Conservation (phyloP, 2,113 vertebrate genomes). For the Gambusia holbrooki region DNA sequence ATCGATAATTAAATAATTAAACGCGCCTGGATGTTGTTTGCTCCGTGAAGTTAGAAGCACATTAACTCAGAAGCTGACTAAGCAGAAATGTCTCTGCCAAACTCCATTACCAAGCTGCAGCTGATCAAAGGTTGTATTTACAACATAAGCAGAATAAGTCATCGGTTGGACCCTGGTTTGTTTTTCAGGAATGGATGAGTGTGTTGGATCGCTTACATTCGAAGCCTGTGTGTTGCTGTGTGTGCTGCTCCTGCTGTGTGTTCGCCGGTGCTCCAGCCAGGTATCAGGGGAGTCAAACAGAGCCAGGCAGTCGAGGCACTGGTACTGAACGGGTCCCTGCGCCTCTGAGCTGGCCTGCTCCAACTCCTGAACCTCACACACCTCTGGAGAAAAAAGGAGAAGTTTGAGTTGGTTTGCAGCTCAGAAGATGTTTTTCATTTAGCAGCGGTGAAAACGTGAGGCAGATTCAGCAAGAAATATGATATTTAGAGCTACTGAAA, state of each 20-base stretch:
- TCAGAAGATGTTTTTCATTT: too few relatives aligned
- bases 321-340: conserved; percentile 85
- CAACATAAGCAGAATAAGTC: neutral
- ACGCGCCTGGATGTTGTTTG: neutral
- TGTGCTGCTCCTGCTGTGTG: conserved; percentile 80
- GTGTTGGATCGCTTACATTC: conserved; percentile 46
- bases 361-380: conserved; percentile 75
- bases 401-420: neutral
- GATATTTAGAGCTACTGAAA: too few relatives aligned
- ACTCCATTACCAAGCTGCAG: neutral
- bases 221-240: conserved; percentile 72
- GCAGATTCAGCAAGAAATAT: too few relatives aligned
- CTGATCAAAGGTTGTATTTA: neutral
- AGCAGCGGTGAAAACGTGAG: too few relatives aligned
- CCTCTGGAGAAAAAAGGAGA: conserved; percentile 49
- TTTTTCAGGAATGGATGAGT: neutral
- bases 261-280: conserved; percentile 87
- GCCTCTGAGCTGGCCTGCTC: conserved; percentile 41
- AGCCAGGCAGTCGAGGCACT: conserved; percentile 88
- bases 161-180: neutral
- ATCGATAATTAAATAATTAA: neutral
- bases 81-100: neutral
- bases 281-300: conserved; percentile 86
- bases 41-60: neutral
- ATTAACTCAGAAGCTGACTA: neutral